Conservation (phyloP, 2,797 vertebrate species). For the Chaetophractus vellerosus region DNA sequence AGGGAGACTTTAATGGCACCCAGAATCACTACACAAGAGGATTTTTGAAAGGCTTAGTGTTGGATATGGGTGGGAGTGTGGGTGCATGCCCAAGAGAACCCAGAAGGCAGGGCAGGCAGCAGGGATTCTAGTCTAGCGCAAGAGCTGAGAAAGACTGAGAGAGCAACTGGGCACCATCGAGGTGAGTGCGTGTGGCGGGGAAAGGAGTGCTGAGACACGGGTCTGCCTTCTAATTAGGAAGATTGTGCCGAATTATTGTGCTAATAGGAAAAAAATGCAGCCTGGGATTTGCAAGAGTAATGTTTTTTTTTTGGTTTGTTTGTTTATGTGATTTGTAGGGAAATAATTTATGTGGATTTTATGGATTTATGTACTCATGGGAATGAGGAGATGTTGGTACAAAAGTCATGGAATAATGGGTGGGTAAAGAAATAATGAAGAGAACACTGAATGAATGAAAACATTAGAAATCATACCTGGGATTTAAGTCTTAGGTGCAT, state of each 20-base stretch:
- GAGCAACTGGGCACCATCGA: background rate
- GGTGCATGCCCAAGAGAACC: background rate
- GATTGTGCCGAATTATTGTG: background rate
- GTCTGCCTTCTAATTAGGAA: background rate
- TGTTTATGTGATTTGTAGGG: background rate
- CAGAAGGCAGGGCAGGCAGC: background rate
- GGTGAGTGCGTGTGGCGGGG: too few relatives aligned
- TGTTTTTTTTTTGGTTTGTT: background rate
- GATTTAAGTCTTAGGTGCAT: background rate
- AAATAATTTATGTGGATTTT: background rate
- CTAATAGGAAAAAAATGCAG: background rate
- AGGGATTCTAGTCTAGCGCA: background rate
- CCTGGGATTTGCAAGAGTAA: background rate
- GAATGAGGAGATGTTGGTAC: slow-evolving; percentile 21
- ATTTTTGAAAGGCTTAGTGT: background rate
- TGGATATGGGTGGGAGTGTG: background rate
- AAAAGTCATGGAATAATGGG: background rate
- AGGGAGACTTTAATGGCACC: background rate
- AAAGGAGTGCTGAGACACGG: background rate
- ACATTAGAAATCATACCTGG: background rate
- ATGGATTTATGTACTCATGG: background rate
- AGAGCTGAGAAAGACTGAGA: background rate
- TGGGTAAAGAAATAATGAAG: background rate
- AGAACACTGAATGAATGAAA: background rate
- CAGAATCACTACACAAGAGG: background rate